Evolutionary conservation across 2,113 vertebrate genomes (phyloP), one percentile per base, ranked within the genome.

Genomic region (Tautogolabrus adspersus): DNA sequence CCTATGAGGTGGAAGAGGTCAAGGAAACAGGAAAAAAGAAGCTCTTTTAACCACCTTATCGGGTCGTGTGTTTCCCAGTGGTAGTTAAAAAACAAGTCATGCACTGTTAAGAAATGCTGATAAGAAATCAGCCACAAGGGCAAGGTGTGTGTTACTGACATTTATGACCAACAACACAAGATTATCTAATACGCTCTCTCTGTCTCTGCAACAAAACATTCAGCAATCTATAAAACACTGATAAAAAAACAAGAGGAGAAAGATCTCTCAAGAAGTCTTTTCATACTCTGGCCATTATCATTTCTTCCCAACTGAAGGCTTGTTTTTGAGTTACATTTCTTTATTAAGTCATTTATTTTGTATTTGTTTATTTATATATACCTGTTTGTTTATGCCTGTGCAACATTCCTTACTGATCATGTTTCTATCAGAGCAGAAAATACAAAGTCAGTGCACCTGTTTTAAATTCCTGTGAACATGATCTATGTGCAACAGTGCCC

Each of bases 61-160:
- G 40, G 34, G 34, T 62, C 1, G 12, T 46, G 1, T 37, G 34
- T 78, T 87, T 88, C 49, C 21, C 1, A 62, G n/a, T 47, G 79
- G 12, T 1, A 44, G 16, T 70, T 72, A 75, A 86, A 86, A 54
- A 64, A 59, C 65, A 75, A 82, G 72, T 77, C 88, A 82, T 0
- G 26, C 42, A 64, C 26, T 46, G 21, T 75, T 55, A 19, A 44
- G 66, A 80, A 79, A 75, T 13, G n/a, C 26, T 84, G 90, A 91
- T 91, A 93, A 82, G 58, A 70, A 85, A 87, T 85, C 81, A 77
- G 59, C 3, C 8, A 37, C 0, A 2, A 62, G 77, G 56, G n/a
- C 72, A 82, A 76, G 13, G 77, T 73, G 76, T 73, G 76, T 75
- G 69, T 72, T 55, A 46, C 73, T 64, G 5, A 23, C 1, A 79